Base-by-base conservation (phyloP, 2,113 vertebrate genomes). In the Coptodon bakossiorum region DNA sequence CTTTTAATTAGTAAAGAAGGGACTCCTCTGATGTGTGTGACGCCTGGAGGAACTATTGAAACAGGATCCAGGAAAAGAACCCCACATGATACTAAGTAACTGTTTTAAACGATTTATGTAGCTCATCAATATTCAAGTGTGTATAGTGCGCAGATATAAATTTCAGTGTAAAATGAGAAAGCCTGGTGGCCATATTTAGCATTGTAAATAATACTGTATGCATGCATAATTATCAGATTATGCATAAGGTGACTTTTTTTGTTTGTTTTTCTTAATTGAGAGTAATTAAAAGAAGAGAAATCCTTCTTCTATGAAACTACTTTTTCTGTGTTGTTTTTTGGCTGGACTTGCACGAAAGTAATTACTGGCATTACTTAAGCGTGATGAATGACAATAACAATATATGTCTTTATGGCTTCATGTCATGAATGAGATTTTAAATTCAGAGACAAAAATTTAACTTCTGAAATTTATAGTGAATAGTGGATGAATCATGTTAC, bases 1-100 rank as follows among this genome's bases (percentile, higher is more conserved):
- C 29, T 92, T 92, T 94, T 93, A 96, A 96, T 95, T 94, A 92
- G 90, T 89, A 87, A 91, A 90, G 82, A 91, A 90, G 82, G 76
- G 87, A 50, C 93, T 91, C 76, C 87, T 93, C 91, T 93, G 87
- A 90, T 92, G 90, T 90, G 89, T 89, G 83, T 38, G 86, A 85
- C 2, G 94, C 95, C 94, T 86, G 76, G 81, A 95, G 95, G 87
- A 91, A 66, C 68, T n/a, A 86, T 45, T 81, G 81, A 87, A 94
- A 90, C 83, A 83, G 80, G 87, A 92, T 88, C 79, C 91, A 84
- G 87, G 84, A 90, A 82, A 84, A 93, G 76, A 84, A 82, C 50
- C 83, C 68, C 52, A 31, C 82, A 81, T 66, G 87, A 87, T 82
- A 89, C 86, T 24, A 57, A 94, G 83, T 78, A 87, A 89, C 79